These are phyloP conservation scores for Rhagonycha lutea DNA, from an alignment of 2,888 invertebrate species.

Conservation along the genomic window DNA sequence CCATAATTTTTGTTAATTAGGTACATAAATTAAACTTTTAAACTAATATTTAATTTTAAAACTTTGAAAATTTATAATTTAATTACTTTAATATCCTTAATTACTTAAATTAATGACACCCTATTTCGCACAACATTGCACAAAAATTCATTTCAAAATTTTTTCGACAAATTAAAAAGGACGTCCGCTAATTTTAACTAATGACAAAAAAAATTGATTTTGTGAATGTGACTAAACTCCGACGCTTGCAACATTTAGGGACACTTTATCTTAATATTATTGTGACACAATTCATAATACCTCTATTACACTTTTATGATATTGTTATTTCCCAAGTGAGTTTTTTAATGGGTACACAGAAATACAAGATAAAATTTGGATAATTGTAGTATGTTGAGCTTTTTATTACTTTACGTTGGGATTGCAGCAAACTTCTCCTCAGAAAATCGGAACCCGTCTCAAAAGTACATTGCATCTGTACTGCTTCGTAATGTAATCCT, in stretches of 20 bases:
- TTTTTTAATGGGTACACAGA: not conserved
- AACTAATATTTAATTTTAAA: not conserved
- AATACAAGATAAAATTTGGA: not conserved
- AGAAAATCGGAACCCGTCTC: not conserved
- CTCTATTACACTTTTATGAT: not conserved
- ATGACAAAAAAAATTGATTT: not conserved
- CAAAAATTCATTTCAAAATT: not conserved
- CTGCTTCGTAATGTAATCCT: not conserved
- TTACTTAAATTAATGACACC: not conserved
- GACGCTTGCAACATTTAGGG: not conserved
- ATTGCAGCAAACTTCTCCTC: not conserved
- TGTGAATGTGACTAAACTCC: not conserved
- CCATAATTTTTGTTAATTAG: not conserved
- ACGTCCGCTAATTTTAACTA: not conserved
- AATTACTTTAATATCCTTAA: not conserved
- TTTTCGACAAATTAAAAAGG: not conserved
- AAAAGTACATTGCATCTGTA: not conserved
- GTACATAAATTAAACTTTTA: not conserved
- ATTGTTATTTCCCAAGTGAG: not conserved
- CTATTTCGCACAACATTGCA: not conserved
- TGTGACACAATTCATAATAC: not conserved
- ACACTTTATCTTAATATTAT: not conserved
- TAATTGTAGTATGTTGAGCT: not conserved
- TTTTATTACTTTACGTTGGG: not conserved
- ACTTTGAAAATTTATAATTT: not conserved